Evolutionary conservation across 2,797 vertebrate species (phyloP).

Genomic region (Danio aesculapii): DNA sequence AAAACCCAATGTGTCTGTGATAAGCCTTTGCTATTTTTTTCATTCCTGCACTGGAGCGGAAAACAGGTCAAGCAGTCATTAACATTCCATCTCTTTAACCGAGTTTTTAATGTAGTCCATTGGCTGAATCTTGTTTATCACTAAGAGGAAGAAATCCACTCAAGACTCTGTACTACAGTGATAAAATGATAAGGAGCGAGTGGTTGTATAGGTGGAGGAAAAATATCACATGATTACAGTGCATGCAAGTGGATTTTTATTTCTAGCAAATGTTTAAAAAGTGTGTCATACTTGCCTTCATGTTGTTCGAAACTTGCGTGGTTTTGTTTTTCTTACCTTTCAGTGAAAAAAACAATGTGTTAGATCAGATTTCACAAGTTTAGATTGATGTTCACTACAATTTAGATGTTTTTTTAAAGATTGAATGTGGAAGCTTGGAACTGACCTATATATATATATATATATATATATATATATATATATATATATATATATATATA

Average conservation of each 20-base stretch:
- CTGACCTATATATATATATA: too few species aligned
- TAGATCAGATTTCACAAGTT: too few species aligned
- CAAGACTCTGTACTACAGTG: conserved; percentile 2
- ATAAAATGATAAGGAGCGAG: conserved; percentile 35
- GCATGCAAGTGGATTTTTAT: neutral
- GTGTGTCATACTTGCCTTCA: neutral
- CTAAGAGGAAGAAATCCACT: conserved; percentile 26
- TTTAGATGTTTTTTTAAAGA: neutral
- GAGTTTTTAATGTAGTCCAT: neutral
- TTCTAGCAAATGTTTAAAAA: neutral
- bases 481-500: too few species aligned
- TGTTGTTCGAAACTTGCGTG: neutral
- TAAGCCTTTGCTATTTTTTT: neutral
- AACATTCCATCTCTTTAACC: conserved; percentile 6
- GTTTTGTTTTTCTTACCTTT: neutral
- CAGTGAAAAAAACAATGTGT: too few species aligned
- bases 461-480: too few species aligned
- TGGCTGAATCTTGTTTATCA: conserved; percentile 15
- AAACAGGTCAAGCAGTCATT: conserved; percentile 30
- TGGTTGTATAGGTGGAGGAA: neutral
- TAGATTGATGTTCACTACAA: neutral
- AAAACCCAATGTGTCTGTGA: neutral
- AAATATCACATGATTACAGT: conserved; percentile 16
- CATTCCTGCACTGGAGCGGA: neutral
- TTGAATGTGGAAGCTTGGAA: too few species aligned